phyloP scores from a whole-genome alignment of 1,140 invertebrate species.

The Orchesella cincta region DNA sequence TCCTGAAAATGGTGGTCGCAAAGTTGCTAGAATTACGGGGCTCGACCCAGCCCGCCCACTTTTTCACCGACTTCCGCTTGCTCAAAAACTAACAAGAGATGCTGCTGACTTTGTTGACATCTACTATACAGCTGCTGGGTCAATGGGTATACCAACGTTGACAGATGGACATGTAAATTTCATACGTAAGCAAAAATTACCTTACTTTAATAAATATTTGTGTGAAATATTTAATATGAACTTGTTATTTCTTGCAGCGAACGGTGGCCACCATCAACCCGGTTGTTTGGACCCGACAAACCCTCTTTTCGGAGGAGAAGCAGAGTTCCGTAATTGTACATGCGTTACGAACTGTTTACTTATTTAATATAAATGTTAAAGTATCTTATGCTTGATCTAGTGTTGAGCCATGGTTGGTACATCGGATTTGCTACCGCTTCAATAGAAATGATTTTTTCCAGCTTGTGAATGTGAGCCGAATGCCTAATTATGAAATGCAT shows the following conservation, averaged over 20 bases:
- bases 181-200: neutral
- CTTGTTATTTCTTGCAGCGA: neutral
- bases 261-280: conserved; percentile 18
- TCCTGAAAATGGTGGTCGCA: neutral
- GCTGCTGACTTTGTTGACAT: conserved; percentile 22
- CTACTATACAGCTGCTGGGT: neutral
- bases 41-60: conserved; percentile 12
- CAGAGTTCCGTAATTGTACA: neutral
- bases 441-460: too few species aligned
- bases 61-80: neutral
- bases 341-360: too few species aligned
- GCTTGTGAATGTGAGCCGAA: too few species aligned
- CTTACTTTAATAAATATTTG: conserved; percentile 23
- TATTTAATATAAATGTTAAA: too few species aligned
- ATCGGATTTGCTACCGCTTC: too few species aligned
- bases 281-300: conserved; percentile 3
- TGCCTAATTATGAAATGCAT: too few species aligned
- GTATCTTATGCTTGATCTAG: too few species aligned
- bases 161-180: too few species aligned
- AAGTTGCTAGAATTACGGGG: neutral
- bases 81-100: neutral
- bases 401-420: too few species aligned
- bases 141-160: too few species aligned
- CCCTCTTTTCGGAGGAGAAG: neutral
- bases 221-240: neutral